Evolutionary conservation across 2,797 vertebrate genomes (phyloP).

Genomic region (Cryptoprocta ferox): DNA sequence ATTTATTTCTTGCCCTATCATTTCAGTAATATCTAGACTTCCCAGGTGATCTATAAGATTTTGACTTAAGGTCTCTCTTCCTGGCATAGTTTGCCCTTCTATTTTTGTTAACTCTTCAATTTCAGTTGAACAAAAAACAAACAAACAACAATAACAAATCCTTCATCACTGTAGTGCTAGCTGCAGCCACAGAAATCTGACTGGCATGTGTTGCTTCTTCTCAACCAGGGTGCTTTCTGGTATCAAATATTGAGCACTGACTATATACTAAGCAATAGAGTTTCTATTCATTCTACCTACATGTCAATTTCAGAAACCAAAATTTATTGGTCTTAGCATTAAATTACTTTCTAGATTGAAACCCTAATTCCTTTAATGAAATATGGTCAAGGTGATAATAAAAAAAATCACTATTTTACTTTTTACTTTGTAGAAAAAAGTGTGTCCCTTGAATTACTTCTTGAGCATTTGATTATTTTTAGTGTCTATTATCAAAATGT

Average conservation of each 20-base stretch:
- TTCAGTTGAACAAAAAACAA: neutral
- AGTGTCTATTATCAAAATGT: neutral
- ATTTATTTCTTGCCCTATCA: neutral
- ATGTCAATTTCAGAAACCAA: neutral
- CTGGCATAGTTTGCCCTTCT: neutral
- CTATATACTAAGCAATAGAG: neutral
- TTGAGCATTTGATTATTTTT: neutral
- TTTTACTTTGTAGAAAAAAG: neutral
- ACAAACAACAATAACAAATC: neutral
- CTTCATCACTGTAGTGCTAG: neutral
- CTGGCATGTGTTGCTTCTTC: fast-evolving
- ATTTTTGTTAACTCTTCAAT: neutral
- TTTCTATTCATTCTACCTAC: neutral
- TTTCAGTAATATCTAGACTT: neutral
- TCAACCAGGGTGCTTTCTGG: fast-evolving
- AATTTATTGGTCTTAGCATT: neutral
- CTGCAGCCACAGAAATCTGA: neutral
- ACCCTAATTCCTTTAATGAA: neutral
- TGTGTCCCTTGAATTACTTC: neutral
- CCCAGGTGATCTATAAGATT: neutral
- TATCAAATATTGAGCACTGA: neutral
- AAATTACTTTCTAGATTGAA: neutral
- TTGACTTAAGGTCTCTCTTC: neutral
- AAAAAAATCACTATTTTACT: neutral
- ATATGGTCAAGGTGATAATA: neutral